Percentiles rank a stretch among this genome's conserved stretches.
phyloP scores from a whole-genome alignment of 2,113 vertebrate species.

The Notarius lentiginosus region DNA sequence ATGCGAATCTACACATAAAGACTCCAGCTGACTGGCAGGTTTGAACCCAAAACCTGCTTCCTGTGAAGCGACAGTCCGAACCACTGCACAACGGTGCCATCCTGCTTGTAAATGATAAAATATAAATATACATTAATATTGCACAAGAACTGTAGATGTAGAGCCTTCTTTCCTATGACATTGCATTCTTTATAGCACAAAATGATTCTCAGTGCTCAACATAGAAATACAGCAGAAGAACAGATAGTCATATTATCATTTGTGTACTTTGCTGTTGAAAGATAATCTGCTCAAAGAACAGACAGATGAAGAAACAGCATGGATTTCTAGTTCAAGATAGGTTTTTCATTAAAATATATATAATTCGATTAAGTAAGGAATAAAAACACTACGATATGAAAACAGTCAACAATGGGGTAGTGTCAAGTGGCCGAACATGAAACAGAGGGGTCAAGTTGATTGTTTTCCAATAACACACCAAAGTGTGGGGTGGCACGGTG shows the following conservation, averaged over 20 bases:
- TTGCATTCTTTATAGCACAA: neutral
- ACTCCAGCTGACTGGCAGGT: too few relatives aligned
- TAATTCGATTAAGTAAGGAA: neutral
- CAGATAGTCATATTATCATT: neutral
- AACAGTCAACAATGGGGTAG: neutral
- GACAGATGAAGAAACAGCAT: neutral
- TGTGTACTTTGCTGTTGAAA: neutral
- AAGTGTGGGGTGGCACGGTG: neutral
- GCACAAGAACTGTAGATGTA: neutral
- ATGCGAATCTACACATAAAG: too few relatives aligned
- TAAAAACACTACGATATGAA: neutral
- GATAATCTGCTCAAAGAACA: neutral
- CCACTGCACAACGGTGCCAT: too few relatives aligned
- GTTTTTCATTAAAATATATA: neutral
- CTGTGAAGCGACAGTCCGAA: too few relatives aligned
- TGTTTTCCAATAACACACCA: neutral
- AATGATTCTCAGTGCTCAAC: neutral
- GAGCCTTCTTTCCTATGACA: neutral
- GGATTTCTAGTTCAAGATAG: neutral
- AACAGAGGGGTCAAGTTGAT: neutral
- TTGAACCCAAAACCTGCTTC: too few relatives aligned
- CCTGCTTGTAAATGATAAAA: too few relatives aligned
- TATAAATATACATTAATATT: neutral
- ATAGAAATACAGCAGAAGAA: neutral
- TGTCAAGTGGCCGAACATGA: neutral